A percentile compares a stretch with the other conserved stretches of the same genome.
phyloP scores from a whole-genome alignment of 1,140 invertebrate species.

The Drosophila pallidifrons region DNA sequence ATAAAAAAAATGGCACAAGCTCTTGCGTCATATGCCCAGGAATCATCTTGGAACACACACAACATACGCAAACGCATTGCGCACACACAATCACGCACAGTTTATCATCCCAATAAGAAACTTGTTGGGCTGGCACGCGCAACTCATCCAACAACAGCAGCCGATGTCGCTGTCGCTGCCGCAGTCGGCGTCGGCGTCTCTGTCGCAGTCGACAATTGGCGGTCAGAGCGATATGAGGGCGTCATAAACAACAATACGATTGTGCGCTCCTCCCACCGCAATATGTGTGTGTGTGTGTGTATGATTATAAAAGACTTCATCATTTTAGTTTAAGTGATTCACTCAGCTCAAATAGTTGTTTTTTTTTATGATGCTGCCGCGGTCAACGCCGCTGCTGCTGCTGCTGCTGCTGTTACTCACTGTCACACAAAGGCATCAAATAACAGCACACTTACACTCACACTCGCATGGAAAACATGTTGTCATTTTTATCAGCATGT shows the following conservation, averaged over 20 bases:
- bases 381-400: constrained; percentile 14
- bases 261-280: constrained; percentile 15
- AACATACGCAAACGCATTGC: constrained; percentile 7
- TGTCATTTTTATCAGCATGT: constrained; percentile 53
- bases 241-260: constrained; percentile 48
- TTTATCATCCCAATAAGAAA: constrained; percentile 70
- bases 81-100: constrained; percentile 12
- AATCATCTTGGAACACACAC: constrained; percentile 51
- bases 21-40: constrained; percentile 65
- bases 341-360: constrained; percentile 49
- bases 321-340: constrained; percentile 59
- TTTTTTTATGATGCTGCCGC: constrained; percentile 42
- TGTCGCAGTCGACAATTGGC: constrained; percentile 23
- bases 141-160: constrained; percentile 36
- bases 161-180: constrained; percentile 14
- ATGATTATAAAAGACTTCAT: constrained; percentile 40
- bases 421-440: constrained; percentile 32
- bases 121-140: constrained; percentile 67
- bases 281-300: constrained; percentile 1
- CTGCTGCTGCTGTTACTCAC: constrained; percentile 10
- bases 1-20: constrained; percentile 65
- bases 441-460: constrained; percentile 22
- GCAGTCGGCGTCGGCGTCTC: constrained; percentile 16
- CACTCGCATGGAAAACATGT: constrained; percentile 27
- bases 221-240: constrained; percentile 51